These are phyloP conservation scores for Zophobas morio DNA, from an alignment of 1,140 invertebrate species.

Conservation along the genomic window DNA sequence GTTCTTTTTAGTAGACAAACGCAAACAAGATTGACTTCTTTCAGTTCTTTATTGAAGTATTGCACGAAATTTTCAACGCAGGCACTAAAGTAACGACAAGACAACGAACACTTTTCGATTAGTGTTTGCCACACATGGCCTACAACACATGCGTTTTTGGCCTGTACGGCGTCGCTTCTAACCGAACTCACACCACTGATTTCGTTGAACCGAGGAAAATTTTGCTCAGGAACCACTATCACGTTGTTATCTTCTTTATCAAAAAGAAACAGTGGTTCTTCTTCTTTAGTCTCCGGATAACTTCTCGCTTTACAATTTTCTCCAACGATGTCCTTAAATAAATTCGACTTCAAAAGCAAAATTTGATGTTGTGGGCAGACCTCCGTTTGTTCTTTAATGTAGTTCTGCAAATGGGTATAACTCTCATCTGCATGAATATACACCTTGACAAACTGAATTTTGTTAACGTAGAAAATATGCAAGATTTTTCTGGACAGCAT, in stretches of 20 bases:
- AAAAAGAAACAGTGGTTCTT: conserved; percentile 86
- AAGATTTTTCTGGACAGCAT: conserved; percentile 77
- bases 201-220: conserved; percentile 86
- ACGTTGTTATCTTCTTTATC: conserved; percentile 92
- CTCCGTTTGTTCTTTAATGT: conserved; percentile 89
- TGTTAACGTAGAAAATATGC: conserved; percentile 91
- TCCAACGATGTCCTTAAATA: conserved; percentile 75
- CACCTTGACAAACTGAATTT: conserved; percentile 76
- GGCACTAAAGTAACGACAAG: conserved; percentile 77
- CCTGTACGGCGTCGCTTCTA: conserved; percentile 90
- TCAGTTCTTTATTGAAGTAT: conserved; percentile 73
- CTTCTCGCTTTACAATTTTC: conserved; percentile 76
- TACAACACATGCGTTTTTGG: conserved; percentile 90
- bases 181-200: conserved; percentile 87
- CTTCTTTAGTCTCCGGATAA: conserved; percentile 80
- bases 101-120: conserved; percentile 78
- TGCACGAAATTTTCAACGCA: conserved; percentile 77
- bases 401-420: conserved; percentile 82
- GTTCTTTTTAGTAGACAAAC: conserved; percentile 64
- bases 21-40: conserved; percentile 69
- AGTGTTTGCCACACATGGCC: conserved; percentile 87
- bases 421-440: conserved; percentile 87
- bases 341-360: conserved; percentile 78
- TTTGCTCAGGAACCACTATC: conserved; percentile 69
- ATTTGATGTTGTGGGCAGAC: conserved; percentile 87